Evolutionary conservation across 2,797 vertebrate genomes (phyloP).

Genomic region (Otus scops): DNA sequence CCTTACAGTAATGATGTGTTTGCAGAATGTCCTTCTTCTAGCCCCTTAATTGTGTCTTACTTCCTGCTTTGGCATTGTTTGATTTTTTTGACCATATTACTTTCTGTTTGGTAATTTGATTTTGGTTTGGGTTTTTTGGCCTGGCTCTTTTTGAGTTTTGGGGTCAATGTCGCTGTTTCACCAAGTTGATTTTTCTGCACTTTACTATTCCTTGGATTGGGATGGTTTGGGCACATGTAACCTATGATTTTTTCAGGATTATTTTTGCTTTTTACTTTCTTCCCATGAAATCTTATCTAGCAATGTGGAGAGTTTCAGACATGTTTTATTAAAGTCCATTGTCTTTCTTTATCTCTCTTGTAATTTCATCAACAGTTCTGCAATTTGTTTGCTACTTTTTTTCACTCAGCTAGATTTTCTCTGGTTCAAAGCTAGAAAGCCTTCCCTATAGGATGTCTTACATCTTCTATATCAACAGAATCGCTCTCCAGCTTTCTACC

Average conservation of each 20-base stretch:
- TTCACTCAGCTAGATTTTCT: neutral
- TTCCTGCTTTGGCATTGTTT: neutral
- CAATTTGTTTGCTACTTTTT: neutral
- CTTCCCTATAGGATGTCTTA: neutral
- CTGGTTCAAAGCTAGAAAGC: neutral
- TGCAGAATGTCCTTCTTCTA: neutral
- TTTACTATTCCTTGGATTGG: rapidly evolving
- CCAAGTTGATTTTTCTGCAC: neutral
- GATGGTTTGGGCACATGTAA: neutral
- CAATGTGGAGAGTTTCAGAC: neutral
- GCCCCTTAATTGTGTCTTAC: neutral
- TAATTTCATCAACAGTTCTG: neutral
- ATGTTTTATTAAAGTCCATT: neutral
- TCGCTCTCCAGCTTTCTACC: neutral
- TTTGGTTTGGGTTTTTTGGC: neutral
- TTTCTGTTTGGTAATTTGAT: neutral
- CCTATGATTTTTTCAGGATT: neutral
- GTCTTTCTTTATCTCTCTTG: neutral
- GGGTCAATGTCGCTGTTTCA: neutral
- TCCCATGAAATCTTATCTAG: neutral
- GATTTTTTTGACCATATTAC: neutral
- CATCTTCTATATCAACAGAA: neutral
- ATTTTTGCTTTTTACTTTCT: neutral
- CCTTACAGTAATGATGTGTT: rapidly evolving
- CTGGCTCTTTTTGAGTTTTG: neutral